Conservation (phyloP, 2,797 vertebrate genomes). For the Anableps anableps region DNA sequence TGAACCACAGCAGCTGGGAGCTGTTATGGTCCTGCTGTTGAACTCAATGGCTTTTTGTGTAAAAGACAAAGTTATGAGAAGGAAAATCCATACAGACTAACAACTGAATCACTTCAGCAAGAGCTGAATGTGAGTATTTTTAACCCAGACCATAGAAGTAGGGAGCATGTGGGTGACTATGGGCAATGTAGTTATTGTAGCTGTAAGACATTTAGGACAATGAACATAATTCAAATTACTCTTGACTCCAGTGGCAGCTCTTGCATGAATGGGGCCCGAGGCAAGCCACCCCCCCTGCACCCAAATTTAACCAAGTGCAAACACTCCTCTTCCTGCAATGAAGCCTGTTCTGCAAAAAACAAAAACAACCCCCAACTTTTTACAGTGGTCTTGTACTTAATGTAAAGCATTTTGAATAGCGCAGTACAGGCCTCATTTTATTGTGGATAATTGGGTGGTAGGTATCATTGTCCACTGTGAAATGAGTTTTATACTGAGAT, state of each 20-base stretch:
- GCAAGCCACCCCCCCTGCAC: neutral
- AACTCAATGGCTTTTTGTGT: constrained; percentile 58
- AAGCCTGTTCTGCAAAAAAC: neutral
- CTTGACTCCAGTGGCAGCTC: neutral
- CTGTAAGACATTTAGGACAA: constrained; percentile 17
- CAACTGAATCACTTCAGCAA: constrained; percentile 55
- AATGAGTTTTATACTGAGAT: neutral
- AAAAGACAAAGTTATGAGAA: constrained; percentile 65
- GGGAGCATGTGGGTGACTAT: constrained; percentile 26
- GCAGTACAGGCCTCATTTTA: too few relatives aligned
- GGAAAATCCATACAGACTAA: constrained; percentile 48
- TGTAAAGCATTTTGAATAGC: neutral
- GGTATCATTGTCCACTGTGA: too few relatives aligned
- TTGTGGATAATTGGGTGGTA: too few relatives aligned
- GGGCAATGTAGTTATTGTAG: constrained; percentile 33
- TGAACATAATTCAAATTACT: constrained; percentile 3
- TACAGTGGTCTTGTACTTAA: too few relatives aligned
- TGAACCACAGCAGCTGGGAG: constrained; percentile 60
- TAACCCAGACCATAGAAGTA: constrained; percentile 44
- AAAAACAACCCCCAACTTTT: neutral
- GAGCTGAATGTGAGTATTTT: constrained; percentile 44
- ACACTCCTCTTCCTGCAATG: neutral
- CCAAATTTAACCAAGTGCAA: neutral
- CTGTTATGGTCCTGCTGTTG: constrained; percentile 52
- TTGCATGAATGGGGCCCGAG: neutral